Conservation (phyloP, 1,140 invertebrate genomes). For the Drosophila nikananu region DNA sequence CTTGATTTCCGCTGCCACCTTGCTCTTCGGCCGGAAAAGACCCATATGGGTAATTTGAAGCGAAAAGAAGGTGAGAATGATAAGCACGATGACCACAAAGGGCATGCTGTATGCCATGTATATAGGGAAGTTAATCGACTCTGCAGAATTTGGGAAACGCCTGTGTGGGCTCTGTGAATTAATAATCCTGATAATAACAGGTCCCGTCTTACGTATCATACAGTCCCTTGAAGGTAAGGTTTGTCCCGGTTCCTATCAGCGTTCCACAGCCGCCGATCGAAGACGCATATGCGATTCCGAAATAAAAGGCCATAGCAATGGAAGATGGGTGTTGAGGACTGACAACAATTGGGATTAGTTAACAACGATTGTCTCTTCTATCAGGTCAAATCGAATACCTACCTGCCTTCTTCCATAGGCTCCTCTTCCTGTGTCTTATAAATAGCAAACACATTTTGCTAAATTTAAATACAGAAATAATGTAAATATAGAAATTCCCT, state of each 20-base stretch:
- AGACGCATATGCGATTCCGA: conserved; percentile 92
- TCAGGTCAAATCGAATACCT: not conserved
- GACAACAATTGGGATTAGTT: conserved; percentile 22
- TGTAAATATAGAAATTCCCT: not conserved
- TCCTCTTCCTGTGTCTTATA: conserved; percentile 63
- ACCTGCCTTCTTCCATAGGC: conserved; percentile 67
- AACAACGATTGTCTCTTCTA: not conserved
- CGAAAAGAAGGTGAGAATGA: conserved; percentile 89
- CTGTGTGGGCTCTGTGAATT: conserved; percentile 48
- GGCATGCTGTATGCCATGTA: conserved; percentile 89
- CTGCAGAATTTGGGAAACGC: conserved; percentile 86
- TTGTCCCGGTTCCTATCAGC: conserved; percentile 94
- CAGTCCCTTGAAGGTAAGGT: conserved; percentile 93
- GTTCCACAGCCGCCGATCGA: conserved; percentile 93
- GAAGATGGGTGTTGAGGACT: conserved; percentile 87
- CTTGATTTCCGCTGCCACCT: conserved; percentile 85
- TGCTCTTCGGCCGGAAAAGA: conserved; percentile 87
- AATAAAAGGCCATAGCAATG: conserved; percentile 89
- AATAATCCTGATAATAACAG: too few species aligned
- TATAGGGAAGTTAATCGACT: conserved; percentile 89
- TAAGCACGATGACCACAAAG: conserved; percentile 89
- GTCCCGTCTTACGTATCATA: conserved; percentile 87
- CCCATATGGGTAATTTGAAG: conserved; percentile 91
- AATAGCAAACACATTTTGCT: conserved; percentile 63
- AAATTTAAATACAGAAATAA: not conserved